Base-by-base conservation (phyloP, 2,888 invertebrate genomes). In the Drosophila borealis region DNA sequence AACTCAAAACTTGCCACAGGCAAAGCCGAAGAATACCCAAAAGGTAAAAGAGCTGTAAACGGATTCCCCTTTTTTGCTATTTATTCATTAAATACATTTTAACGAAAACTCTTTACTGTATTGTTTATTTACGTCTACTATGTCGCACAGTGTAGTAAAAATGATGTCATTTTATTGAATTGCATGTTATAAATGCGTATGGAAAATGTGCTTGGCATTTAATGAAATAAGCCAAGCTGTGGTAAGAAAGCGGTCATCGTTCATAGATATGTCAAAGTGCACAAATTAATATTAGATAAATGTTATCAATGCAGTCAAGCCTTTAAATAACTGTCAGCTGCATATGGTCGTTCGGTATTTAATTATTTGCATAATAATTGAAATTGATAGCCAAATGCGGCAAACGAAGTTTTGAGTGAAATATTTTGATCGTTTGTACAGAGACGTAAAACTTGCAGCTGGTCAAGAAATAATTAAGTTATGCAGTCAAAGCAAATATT, bases 401-500 rank as follows among this genome's bases (percentile, higher is more conserved):
- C 44, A 62, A 55, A 42, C 53, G 66, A 55, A 70, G 64, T 59
- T 17, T 44, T 67, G 54, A 50, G 59, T 42, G 72, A 80, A 80
- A 80, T 86, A 76, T 68, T 62, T 78, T 66, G 63, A 72, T 59
- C 70, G 72, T 78, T 71, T 74, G 63, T 60, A 61, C 48, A 42
- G 55, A 44, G 62, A 41, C 57, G 29, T 39, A 49, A 60, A 65
- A 45, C 46, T 66, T 66, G 56, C 65, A 70, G 62, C 59, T 65
- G 76, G 39, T 46, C 45, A 37, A 62, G 51, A 46, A 64, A 70
- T 68, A 85, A 74, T 70, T 66, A 65, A 74, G 74, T 74, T 81
- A 73, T 86, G 83, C 77, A 71, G 48, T 63, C 60, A 64, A 80
- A 63, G 60, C 72, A 86, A 86, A 81, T 79, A 81, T 71, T 74